Evolutionary conservation across 1,140 invertebrate genomes (phyloP), one percentile per base, ranked within the genome.

Genomic region (Acromyrmex echinatior): DNA sequence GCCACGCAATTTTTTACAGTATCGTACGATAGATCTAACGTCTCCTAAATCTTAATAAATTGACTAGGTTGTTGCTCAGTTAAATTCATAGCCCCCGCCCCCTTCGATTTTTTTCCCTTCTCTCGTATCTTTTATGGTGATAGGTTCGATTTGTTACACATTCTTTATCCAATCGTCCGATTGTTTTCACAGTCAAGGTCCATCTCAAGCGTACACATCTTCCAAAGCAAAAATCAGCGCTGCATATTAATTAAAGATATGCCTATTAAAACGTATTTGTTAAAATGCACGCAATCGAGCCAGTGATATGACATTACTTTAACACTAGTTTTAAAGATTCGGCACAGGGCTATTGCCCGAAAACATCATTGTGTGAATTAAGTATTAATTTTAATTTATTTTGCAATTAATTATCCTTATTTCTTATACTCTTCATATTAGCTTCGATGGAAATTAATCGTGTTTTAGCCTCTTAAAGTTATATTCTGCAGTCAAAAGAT

Each of bases 61-160:
- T 87, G 86, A 87, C 86, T 87, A 87, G 45, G 35, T 86, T 86
- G 65, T 28, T 60, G 28, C 45, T 86, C 53, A 70, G 35, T 53
- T 81, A 73, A 28, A 79, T 14, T 21, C 12, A 7, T 86, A 77
- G 60, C 60, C 53, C 49, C 65, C 25, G 16, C 49, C 12, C 66
- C n/a, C n/a, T 39, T 39, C 18, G 9, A 45, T 65, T 28, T 35
- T 51, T 51, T 14, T 39, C 2, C 31, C n/a, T n/a, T n/a, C 2
- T 14, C 10, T 5, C 28, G 9, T 56, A 2, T 56, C 16, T 71
- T 21, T 45, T 56, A 70, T 81, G 49, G 25, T 16, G 56, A 80
- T 80, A 39, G n/a, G 71, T 77, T 77, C 14, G n/a, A 12, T 66
- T 86, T 65, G 31, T 66, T 49, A 25, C 10, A 12, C 45, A 28